Base-by-base conservation (phyloP, 2,888 invertebrate genomes). In the Craniophora ligustri region DNA sequence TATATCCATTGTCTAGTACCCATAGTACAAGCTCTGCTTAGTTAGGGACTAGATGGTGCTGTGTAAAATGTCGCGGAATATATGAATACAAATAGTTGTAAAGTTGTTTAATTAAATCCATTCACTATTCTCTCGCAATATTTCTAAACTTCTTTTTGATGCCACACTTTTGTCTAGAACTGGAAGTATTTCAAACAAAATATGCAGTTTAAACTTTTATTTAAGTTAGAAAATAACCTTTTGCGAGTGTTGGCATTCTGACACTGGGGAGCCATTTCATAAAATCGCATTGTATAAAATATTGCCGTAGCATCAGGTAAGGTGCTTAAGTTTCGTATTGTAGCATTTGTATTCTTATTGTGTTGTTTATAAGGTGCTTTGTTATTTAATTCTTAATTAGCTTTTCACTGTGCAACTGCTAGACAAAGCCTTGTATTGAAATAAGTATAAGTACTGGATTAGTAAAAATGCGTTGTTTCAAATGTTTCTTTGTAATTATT, bases 271-370 rank as follows among this genome's bases (percentile, higher is more conserved):
- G 44, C 23, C 13, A 59, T 66, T 48, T 30, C 19, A 36, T 14
- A 38, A 41, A 59, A 66, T 54, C 18, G 50, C 34, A 45, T 66
- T 59, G 54, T 59, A 59, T 58, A 50, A 65, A 66, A 66, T 49
- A 64, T 65, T 47, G 21, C 54, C 23, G 26, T 8, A 32, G 35
- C 31, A 45, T 55, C 35, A 68, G 36, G 55, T 68, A 11, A n/a
- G 26, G 26, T 26, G 10, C 23, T 23, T 23, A 8, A 23, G 19
- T 30, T 41, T 16, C 26, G 8, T 32, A 34, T 14, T 26, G 31
- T 40, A 8, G 13, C 18, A 19, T 21, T 21, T 26, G n/a, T 15
- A n/a, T 5, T 28, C 32, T 31, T 19, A 45, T 41, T 44, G 7
- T 21, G 15, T 6, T 18, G 1, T 14, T 31, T 10, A 31, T 41